Percentiles rank a stretch among this genome's conserved stretches.
phyloP scores from a whole-genome alignment of 2,888 invertebrate genomes.

The Tinea trinotella region DNA sequence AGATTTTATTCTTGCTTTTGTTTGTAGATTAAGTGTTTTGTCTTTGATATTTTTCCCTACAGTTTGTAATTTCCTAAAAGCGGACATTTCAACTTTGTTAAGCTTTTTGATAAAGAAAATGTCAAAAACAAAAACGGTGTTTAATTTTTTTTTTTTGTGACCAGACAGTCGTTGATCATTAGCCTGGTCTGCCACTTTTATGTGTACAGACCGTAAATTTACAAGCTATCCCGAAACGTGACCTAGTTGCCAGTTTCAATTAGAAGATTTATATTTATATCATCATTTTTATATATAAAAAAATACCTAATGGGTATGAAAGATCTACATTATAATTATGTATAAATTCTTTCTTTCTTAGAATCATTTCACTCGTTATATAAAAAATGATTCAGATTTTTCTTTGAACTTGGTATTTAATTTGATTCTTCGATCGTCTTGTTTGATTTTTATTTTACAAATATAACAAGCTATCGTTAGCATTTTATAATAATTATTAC shows the following conservation, averaged over 20 bases:
- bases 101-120: constrained; percentile 7
- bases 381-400: background rate
- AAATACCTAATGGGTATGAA: too few relatives aligned
- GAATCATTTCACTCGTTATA: background rate
- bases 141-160: too few relatives aligned
- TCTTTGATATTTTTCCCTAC: constrained; percentile 9
- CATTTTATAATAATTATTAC: too few relatives aligned
- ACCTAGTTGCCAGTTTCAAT: too few relatives aligned
- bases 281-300: too few relatives aligned
- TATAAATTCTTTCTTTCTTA: background rate
- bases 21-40: constrained; percentile 5
- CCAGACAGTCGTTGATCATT: too few relatives aligned
- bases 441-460: background rate
- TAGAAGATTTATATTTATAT: too few relatives aligned
- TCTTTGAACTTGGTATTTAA: constrained; percentile 1
- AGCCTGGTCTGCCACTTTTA: too few relatives aligned
- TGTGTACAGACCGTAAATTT: too few relatives aligned
- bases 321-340: too few relatives aligned
- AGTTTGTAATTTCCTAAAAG: constrained; percentile 10
- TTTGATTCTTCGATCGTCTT: constrained; percentile 3
- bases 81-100: constrained; percentile 14
- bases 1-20: constrained; percentile 1
- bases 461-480: background rate
- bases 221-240: too few relatives aligned
- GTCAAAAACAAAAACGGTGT: constrained; percentile 7